phyloP scores from a whole-genome alignment of 2,797 vertebrate species.

The Simalia tracyae region DNA sequence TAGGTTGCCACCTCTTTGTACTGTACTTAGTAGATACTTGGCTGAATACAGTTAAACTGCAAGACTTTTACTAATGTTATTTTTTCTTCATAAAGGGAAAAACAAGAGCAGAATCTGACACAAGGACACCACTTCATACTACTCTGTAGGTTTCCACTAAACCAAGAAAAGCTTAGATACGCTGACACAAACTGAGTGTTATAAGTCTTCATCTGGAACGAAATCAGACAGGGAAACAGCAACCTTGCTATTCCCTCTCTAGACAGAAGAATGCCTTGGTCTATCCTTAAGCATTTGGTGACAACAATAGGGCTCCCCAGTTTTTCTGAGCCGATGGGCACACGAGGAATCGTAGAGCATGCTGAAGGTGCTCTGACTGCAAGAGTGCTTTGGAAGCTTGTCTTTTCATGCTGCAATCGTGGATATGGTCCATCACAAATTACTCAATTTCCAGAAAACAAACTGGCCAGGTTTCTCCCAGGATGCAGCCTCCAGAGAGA shows the following conservation, averaged over 20 bases:
- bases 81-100: neutral
- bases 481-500: neutral
- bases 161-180: neutral
- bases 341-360: too few species aligned
- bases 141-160: neutral
- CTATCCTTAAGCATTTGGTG: neutral
- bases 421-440: too few species aligned
- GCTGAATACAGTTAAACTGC: neutral
- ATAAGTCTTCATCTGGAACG: neutral
- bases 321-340: too few species aligned
- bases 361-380: too few species aligned
- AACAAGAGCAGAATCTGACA: neutral
- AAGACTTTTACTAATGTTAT: neutral
- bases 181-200: neutral
- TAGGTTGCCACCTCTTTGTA: neutral
- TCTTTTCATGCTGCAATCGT: too few species aligned
- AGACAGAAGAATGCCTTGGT: neutral
- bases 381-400: too few species aligned
- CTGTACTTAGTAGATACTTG: neutral
- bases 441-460: too few species aligned
- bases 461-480: neutral
- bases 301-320: neutral
- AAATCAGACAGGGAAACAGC: neutral
- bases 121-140: neutral
- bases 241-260: too few species aligned